Evolutionary conservation across 2,113 vertebrate species (phyloP).

Genomic region (Castor canadensis): DNA sequence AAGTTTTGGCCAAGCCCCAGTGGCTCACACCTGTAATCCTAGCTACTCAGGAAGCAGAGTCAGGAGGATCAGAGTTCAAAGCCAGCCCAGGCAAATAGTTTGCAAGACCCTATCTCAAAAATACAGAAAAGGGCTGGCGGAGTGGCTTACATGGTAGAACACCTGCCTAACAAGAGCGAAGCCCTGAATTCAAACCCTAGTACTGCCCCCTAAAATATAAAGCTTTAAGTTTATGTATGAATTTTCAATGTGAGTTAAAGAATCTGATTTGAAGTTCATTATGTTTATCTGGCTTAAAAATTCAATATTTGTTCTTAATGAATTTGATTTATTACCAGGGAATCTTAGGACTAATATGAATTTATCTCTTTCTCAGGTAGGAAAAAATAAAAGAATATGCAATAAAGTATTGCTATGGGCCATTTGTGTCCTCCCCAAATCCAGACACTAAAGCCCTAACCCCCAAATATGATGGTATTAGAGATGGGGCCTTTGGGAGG

Average conservation of each 20-base stretch:
- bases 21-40: too few species aligned
- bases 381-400: not conserved
- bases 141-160: too few species aligned
- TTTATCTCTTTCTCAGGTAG: not conserved
- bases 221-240: not conserved
- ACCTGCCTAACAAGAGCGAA: too few species aligned
- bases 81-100: too few species aligned
- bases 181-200: too few species aligned
- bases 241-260: not conserved
- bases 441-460: not conserved
- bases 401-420: not conserved
- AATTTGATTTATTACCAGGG: slow-evolving; percentile 18
- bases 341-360: not conserved
- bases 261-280: not conserved
- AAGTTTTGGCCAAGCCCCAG: too few species aligned
- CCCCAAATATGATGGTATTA: not conserved
- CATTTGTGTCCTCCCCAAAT: not conserved
- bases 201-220: too few species aligned
- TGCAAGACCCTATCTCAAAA: too few species aligned
- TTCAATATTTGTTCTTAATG: not conserved
- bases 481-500: not conserved
- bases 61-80: too few species aligned
- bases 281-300: not conserved
- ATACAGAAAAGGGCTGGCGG: too few species aligned
- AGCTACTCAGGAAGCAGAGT: too few species aligned